Evolutionary conservation across 2,888 invertebrate species (phyloP).

Genomic region (Ryuthela nishihirai): DNA sequence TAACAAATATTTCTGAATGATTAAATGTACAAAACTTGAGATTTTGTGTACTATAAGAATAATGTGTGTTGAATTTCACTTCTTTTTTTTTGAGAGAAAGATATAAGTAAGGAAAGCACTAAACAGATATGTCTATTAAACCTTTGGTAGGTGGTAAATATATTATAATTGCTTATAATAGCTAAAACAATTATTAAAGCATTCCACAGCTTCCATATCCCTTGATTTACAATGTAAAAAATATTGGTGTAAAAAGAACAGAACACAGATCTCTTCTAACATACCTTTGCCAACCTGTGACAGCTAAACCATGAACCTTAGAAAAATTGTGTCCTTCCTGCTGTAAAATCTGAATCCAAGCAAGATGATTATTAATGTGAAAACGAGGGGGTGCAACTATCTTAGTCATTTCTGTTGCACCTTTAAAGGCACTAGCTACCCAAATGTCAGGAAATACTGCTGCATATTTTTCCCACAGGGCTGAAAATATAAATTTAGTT

Average conservation of each 20-base stretch:
- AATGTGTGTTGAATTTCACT: too few species aligned
- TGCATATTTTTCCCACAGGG: conserved; percentile 40
- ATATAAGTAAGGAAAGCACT: too few species aligned
- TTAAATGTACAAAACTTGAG: too few species aligned
- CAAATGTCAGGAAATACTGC: conserved; percentile 50
- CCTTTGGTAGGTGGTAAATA: not conserved
- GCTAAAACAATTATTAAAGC: not conserved
- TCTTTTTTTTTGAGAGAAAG: too few species aligned
- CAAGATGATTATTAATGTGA: conserved; percentile 37
- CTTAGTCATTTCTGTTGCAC: conserved; percentile 53
- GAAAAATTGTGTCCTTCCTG: conserved; percentile 18
- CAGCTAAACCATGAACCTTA: conserved; percentile 31
- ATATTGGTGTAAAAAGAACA: not conserved
- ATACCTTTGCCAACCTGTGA: conserved; percentile 39
- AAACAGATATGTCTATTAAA: not conserved
- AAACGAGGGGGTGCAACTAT: conserved; percentile 34
- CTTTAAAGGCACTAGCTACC: conserved; percentile 54
- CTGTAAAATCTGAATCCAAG: conserved; percentile 30
- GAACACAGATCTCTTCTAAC: too few species aligned
- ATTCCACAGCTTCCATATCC: not conserved
- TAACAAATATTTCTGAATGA: too few species aligned
- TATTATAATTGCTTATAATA: not conserved
- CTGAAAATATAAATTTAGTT: conserved; percentile 13
- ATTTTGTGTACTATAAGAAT: too few species aligned
- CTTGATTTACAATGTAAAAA: not conserved